Evolutionary conservation across 92 coral and sea anemone genomes (phyloP).

Genomic region (Paragorgia papillata): DNA sequence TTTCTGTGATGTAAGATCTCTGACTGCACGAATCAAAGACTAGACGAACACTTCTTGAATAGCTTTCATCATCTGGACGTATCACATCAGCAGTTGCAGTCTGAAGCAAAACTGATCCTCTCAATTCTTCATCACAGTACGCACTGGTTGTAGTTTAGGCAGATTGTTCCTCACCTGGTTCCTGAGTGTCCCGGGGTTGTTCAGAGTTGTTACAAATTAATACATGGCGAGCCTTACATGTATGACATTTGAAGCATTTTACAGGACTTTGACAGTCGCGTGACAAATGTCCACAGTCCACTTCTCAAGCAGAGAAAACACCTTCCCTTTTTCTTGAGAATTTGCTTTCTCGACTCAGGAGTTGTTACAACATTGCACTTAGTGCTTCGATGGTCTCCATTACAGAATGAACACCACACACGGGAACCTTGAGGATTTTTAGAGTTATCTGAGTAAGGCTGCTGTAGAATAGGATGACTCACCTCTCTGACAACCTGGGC

Average conservation of each 20-base stretch:
- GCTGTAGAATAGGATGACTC: neutral
- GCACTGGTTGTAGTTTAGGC: no score
- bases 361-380: neutral
- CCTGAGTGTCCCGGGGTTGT: no score
- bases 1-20: neutral
- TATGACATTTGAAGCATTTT: neutral
- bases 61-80: neutral
- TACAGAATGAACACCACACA: slow-evolving; percentile 6
- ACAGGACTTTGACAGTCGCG: neutral
- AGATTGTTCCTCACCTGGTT: no score
- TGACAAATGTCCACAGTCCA: neutral
- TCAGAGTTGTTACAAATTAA: no score
- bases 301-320: neutral
- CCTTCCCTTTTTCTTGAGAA: neutral
- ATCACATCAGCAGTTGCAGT: neutral
- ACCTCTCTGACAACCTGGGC: neutral
- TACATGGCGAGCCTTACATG: no score
- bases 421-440: neutral
- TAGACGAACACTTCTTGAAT: neutral
- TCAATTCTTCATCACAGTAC: neutral
- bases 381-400: neutral
- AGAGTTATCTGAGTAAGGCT: neutral
- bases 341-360: neutral
- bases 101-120: neutral
- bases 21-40: neutral